A percentile compares a stretch with the other conserved stretches of the same genome.
Evolutionary conservation across 2,888 invertebrate species (phyloP).

Genomic region (Cataglyphis rosenhaueri): DNA sequence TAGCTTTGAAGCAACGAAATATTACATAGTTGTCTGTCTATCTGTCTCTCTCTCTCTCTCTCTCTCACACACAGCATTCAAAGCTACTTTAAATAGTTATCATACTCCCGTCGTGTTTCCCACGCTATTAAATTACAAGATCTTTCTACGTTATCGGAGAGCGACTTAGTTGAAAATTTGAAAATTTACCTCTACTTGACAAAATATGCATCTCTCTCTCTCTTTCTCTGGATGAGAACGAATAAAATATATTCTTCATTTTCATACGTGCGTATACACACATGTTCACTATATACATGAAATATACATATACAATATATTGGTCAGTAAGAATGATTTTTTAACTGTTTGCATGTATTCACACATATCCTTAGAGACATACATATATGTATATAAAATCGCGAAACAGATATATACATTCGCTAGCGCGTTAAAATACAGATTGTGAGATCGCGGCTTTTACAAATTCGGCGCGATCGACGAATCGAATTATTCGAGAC

Average conservation of each 20-base stretch:
- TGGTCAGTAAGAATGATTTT: slow-evolving; percentile 22
- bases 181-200: background rate
- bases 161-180: background rate
- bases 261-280: background rate
- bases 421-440: slow-evolving; percentile 37
- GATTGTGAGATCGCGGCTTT: slow-evolving; percentile 26
- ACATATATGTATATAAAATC: background rate
- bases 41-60: no score
- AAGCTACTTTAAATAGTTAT: slow-evolving; percentile 43
- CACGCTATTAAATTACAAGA: background rate
- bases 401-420: background rate
- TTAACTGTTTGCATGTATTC: slow-evolving; percentile 17
- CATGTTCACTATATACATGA: slow-evolving; percentile 16
- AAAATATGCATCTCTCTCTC: background rate
- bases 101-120: background rate
- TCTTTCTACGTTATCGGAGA: background rate
- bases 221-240: background rate
- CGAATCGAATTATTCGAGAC: slow-evolving; percentile 50
- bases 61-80: background rate
- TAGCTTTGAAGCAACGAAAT: slow-evolving; percentile 33
- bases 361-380: slow-evolving; percentile 2
- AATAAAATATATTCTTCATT: slow-evolving; percentile 10
- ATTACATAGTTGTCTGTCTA: slow-evolving; percentile 11
- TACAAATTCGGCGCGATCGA: slow-evolving; percentile 21
- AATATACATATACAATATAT: background rate